Evolutionary conservation across 2,797 vertebrate genomes (phyloP).

Genomic region (Schizothorax lantsangensis): DNA sequence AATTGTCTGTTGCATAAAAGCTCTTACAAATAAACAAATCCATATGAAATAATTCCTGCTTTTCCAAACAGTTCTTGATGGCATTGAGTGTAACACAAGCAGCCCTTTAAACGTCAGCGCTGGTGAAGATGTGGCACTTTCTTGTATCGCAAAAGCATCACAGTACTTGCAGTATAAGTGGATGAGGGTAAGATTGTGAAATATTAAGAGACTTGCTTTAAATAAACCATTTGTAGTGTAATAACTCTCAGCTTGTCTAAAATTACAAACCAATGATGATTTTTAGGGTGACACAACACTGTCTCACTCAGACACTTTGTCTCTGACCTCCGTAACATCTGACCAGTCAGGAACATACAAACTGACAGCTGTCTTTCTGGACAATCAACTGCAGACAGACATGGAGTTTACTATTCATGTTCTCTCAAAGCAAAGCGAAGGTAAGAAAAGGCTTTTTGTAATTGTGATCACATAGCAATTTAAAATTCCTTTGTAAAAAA

Average conservation of each 20-base stretch:
- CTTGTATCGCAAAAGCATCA: slow-evolving; percentile 52
- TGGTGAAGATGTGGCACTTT: slow-evolving; percentile 68
- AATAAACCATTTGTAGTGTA: not conserved
- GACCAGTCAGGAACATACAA: slow-evolving; percentile 68
- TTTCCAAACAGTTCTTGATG: slow-evolving; percentile 63
- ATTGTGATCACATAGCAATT: slow-evolving; percentile 37
- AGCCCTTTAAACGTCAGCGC: slow-evolving; percentile 45
- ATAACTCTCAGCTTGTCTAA: not conserved
- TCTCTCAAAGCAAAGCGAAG: slow-evolving; percentile 53
- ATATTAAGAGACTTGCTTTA: not conserved
- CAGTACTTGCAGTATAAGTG: slow-evolving; percentile 63
- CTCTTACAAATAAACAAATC: not conserved
- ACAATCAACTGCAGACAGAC: slow-evolving; percentile 50
- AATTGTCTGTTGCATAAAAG: not conserved
- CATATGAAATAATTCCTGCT: not conserved
- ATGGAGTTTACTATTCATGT: slow-evolving; percentile 66
- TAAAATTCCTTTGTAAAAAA: slow-evolving; percentile 23
- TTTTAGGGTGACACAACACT: slow-evolving; percentile 62
- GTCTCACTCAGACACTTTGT: slow-evolving; percentile 64
- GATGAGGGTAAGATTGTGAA: slow-evolving; percentile 69
- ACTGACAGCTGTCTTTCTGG: slow-evolving; percentile 62
- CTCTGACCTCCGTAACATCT: slow-evolving; percentile 63
- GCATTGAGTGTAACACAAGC: slow-evolving; percentile 62
- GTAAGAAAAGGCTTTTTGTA: slow-evolving; percentile 56
- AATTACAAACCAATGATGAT: not conserved